Evolutionary conservation across 2,797 vertebrate genomes (phyloP).

Genomic region (Jordanella pulchra): DNA sequence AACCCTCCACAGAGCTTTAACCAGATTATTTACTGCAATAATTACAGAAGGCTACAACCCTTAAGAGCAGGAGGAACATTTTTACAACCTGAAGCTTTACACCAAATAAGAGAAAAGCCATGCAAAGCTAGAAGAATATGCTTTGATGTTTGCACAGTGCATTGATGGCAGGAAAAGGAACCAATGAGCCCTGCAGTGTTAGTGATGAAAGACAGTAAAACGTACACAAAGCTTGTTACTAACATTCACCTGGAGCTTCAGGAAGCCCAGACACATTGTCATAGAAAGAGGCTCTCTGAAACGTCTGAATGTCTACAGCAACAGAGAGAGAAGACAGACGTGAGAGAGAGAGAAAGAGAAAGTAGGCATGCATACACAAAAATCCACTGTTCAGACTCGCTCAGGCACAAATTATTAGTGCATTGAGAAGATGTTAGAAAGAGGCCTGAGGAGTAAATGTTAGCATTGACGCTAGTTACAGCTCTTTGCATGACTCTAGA

Average conservation of each 20-base stretch:
- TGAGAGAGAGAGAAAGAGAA: slow-evolving; percentile 43
- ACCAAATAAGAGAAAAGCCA: slow-evolving; percentile 46
- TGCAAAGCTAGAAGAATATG: slow-evolving; percentile 57
- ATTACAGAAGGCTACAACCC: neutral
- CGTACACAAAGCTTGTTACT: slow-evolving; percentile 41
- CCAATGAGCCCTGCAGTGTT: slow-evolving; percentile 4
- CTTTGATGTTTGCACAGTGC: slow-evolving; percentile 21
- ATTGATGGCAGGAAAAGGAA: slow-evolving; percentile 34
- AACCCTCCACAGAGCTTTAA: neutral
- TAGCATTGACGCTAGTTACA: slow-evolving; percentile 21
- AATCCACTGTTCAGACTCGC: slow-evolving; percentile 10
- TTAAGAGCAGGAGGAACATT: slow-evolving; percentile 4
- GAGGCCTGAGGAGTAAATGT: slow-evolving; percentile 25
- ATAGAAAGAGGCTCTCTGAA: slow-evolving; percentile 99
- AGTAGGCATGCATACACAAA: slow-evolving; percentile 20
- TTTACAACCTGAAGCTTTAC: slow-evolving; percentile 13
- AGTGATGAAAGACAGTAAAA: slow-evolving; percentile 36
- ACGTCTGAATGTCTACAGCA: slow-evolving; percentile 94
- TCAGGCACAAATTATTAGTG: slow-evolving; percentile 8
- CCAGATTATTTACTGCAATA: slow-evolving; percentile 2
- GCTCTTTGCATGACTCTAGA: slow-evolving; percentile 14
- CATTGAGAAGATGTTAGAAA: slow-evolving; percentile 27
- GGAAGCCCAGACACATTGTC: slow-evolving; percentile 94
- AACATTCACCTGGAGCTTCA: slow-evolving; percentile 93
- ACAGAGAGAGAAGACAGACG: slow-evolving; percentile 56